These are phyloP conservation scores for Brevimyrus niger DNA, from an alignment of 2,113 vertebrate genomes.

Conservation along the genomic window DNA sequence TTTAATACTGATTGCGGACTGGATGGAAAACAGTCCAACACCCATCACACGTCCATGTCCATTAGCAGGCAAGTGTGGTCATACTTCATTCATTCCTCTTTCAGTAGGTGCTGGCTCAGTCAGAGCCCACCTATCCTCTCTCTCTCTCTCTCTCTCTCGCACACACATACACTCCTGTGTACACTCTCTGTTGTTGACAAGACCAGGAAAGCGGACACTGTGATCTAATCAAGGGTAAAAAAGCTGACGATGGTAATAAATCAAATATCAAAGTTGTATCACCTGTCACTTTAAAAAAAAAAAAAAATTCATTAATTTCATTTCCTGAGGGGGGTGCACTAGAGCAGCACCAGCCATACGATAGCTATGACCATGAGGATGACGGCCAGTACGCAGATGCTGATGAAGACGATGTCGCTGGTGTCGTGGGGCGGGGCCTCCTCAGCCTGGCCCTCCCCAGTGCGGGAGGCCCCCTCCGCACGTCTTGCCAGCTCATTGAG, in stretches of 20 bases:
- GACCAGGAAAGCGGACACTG: background rate
- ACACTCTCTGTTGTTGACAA: background rate
- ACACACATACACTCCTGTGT: background rate
- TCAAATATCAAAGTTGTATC: background rate
- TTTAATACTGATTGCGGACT: background rate
- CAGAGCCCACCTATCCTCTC: background rate
- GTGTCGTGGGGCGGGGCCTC: constrained; percentile 68
- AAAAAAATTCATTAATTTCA: background rate
- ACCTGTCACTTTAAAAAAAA: background rate
- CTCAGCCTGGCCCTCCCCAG: background rate
- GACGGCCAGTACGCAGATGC: constrained; percentile 89
- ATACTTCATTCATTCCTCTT: background rate
- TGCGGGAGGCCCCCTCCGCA: constrained; percentile 54
- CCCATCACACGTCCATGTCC: background rate
- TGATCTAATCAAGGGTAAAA: background rate
- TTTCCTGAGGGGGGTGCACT: constrained; percentile 21
- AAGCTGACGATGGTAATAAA: background rate
- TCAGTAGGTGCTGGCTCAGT: background rate
- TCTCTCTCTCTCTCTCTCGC: no score
- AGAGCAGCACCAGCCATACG: constrained; percentile 84
- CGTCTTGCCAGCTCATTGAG: constrained; percentile 64
- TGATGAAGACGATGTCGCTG: constrained; percentile 89
- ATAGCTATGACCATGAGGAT: constrained; percentile 91
- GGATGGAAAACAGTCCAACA: background rate
- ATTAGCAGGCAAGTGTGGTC: background rate